Evolutionary conservation across 92 coral and sea anemone genomes (phyloP), one percentile per base, ranked within the genome.

Genomic region (Palythoa grandis): DNA sequence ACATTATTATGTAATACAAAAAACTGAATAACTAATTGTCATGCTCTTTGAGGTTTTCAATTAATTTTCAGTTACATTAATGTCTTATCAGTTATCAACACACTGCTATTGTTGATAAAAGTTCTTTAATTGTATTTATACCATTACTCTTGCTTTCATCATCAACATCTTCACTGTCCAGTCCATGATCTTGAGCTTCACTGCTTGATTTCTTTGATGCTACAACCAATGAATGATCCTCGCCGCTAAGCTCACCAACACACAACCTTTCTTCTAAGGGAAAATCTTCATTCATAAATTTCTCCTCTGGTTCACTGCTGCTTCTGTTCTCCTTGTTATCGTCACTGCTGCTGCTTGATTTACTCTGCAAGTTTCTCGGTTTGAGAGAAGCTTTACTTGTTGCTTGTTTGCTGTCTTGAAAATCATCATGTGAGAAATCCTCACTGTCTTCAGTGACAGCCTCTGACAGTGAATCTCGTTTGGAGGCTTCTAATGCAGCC

Each of bases 401-500:
- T 16, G 23, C 5, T 13, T 29, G 74, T 52, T 60, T 74, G 3
- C 43, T 37, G 38, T 54, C 69, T 71, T 47, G 40, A 12, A n/a
- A n/a, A 1, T 71, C 87, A 16, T 71, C 78, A 38, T 37, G 70
- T 38, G 80, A 83, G 12, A 19, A 65, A 2, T 63, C 74, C 29
- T 52, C 80, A 53, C 78, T 71, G 37, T 83, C 70, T 71, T 71
- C 78, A 72, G 79, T 71, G 22, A 71, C 58, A 0, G 80, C 4
- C 7, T 95, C 93, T 47, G 86, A 70, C 15, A 79, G 93, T 5
- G 95, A 93, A 5, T 89, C 93, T 84, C 77, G 86, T 4, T 85
- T 91, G 25, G 98, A 96, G 56, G 95, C 95, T 74, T 92, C 83
- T 19, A 96, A 72, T 17, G 98, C 98, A 52, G 98, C 98, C 83